A percentile compares a stretch with the other conserved stretches of the same genome.
These are phyloP conservation scores for Hirtodrosophila trivittata DNA, from an alignment of 2,888 invertebrate genomes.

Conservation along the genomic window DNA sequence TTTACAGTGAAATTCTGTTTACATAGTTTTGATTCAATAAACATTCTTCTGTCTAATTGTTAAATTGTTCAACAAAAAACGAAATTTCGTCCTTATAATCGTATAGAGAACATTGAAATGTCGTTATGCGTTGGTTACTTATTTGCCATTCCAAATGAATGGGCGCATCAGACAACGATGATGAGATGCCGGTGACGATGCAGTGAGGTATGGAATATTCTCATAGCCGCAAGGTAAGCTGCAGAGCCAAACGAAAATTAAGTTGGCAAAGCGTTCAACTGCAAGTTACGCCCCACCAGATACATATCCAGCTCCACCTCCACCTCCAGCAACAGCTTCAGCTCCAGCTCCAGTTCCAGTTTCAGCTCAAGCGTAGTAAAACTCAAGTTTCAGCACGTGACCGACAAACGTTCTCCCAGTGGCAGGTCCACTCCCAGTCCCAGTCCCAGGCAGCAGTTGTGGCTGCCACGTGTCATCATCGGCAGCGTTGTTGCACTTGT, in stretches of 20 bases:
- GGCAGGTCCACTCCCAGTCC: constrained; percentile 17
- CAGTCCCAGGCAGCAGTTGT: constrained; percentile 28
- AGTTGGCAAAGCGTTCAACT: constrained; percentile 65
- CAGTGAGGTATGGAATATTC: constrained; percentile 22
- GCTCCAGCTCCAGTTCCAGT: neutral
- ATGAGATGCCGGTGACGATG: constrained; percentile 30
- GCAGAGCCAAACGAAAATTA: constrained; percentile 62
- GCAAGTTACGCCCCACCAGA: constrained; percentile 37
- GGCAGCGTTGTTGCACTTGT: constrained; percentile 64
- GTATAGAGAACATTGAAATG: constrained; percentile 42
- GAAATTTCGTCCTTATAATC: too few species aligned
- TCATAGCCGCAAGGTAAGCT: constrained; percentile 50
- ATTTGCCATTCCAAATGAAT: constrained; percentile 66
- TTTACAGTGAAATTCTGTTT: too few species aligned
- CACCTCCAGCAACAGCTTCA: neutral
- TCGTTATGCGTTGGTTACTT: constrained; percentile 32
- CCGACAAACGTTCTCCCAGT: constrained; percentile 67
- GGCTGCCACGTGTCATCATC: constrained; percentile 59
- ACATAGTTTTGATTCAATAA: too few species aligned
- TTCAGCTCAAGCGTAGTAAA: constrained; percentile 38
- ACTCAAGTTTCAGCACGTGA: constrained; percentile 73
- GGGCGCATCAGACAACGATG: constrained; percentile 53
- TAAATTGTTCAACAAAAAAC: too few species aligned
- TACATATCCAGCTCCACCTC: neutral
- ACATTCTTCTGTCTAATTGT: too few species aligned